A percentile compares a stretch with the other conserved stretches of the same genome.
Evolutionary conservation across 1,140 invertebrate species (phyloP).

Genomic region (Telenomus remus): DNA sequence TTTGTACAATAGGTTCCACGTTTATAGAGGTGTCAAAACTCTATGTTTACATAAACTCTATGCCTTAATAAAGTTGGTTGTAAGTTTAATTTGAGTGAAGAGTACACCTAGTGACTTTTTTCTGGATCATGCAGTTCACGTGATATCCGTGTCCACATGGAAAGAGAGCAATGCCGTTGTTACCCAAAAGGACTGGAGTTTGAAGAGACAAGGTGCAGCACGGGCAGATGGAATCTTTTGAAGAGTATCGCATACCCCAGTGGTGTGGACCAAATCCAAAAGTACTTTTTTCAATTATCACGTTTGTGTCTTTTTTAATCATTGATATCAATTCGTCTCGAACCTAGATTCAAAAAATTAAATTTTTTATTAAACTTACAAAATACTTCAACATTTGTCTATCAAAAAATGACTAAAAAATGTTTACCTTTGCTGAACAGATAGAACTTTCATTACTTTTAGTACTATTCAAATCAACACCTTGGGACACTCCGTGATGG

Average conservation of each 20-base stretch:
- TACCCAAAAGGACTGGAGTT: slow-evolving; percentile 70
- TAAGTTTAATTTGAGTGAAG: slow-evolving; percentile 61
- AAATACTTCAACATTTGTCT: too few relatives aligned
- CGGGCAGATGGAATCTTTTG: slow-evolving; percentile 66
- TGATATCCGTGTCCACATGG: slow-evolving; percentile 73
- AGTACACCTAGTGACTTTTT: slow-evolving; percentile 70
- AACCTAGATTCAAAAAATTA: slow-evolving; percentile 52
- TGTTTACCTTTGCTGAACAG: slow-evolving; percentile 66
- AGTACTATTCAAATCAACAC: slow-evolving; percentile 63
- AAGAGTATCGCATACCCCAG: slow-evolving; percentile 70
- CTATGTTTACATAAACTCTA: slow-evolving; percentile 4
- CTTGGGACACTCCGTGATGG: slow-evolving; percentile 63
- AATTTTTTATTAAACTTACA: neutral
- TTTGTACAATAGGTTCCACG: too few relatives aligned
- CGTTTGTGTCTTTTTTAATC: slow-evolving; percentile 66
- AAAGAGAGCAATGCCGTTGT: slow-evolving; percentile 72
- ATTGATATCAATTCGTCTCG: slow-evolving; percentile 57
- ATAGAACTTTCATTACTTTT: slow-evolving; percentile 62
- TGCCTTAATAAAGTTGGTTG: neutral
- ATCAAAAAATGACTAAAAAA: neutral
- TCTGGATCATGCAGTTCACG: slow-evolving; percentile 73
- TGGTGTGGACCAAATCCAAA: slow-evolving; percentile 69
- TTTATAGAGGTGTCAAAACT: neutral
- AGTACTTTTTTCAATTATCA: slow-evolving; percentile 57
- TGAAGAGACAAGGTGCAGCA: slow-evolving; percentile 70